A percentile compares a stretch with the other conserved stretches of the same genome.
Conservation (phyloP, 2,113 vertebrate genomes). For the Romanogobio albipinnatus region DNA sequence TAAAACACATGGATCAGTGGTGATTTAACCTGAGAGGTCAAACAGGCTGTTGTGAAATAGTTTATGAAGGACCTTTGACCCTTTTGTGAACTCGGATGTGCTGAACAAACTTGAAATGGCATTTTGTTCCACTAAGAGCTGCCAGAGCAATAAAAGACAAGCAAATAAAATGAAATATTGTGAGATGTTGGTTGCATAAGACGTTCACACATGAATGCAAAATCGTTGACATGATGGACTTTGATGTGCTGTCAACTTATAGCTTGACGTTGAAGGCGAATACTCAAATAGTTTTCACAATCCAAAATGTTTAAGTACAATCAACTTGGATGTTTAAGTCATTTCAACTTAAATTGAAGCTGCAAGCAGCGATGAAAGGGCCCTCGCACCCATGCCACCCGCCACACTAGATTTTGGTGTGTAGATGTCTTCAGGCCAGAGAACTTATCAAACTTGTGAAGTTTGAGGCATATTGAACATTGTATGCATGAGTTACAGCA, state of each 20-base stretch:
- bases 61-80: neutral
- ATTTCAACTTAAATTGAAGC: too few species aligned
- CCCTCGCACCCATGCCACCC: too few species aligned
- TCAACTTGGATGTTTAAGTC: too few species aligned
- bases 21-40: neutral
- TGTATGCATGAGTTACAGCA: too few species aligned
- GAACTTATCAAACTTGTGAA: too few species aligned
- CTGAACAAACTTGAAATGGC: neutral
- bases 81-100: neutral
- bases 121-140: neutral
- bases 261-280: neutral
- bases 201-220: neutral
- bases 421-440: too few species aligned
- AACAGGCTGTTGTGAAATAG: neutral
- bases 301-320: too few species aligned
- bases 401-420: too few species aligned
- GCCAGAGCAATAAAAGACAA: neutral
- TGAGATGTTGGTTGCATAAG: neutral
- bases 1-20: neutral
- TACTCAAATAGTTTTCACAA: too few species aligned
- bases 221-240: neutral
- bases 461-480: too few species aligned
- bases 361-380: too few species aligned
- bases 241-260: neutral
- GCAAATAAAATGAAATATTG: neutral